Conservation (phyloP, 2,888 invertebrate species). For the Archips crataeganus region DNA sequence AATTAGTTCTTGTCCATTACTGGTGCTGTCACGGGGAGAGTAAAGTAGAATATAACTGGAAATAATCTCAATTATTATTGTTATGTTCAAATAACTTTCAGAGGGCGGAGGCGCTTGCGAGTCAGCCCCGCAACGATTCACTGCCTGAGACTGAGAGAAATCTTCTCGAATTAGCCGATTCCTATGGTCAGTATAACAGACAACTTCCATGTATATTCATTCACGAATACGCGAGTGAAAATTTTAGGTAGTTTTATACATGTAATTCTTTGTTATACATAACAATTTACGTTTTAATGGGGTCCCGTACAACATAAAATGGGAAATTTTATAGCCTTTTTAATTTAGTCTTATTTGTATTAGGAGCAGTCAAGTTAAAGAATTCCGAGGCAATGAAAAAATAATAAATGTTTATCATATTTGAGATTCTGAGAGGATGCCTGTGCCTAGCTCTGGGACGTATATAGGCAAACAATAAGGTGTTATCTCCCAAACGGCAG, state of each 20-base stretch:
- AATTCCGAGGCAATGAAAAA: too few relatives aligned
- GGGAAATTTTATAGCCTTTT: too few relatives aligned
- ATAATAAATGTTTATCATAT: too few relatives aligned
- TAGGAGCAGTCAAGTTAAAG: too few relatives aligned
- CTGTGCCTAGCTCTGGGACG: too few relatives aligned
- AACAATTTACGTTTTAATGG: not conserved
- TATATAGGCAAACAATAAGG: too few relatives aligned
- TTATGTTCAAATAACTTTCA: slow-evolving; percentile 51
- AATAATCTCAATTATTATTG: not conserved
- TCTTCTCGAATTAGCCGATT: slow-evolving; percentile 73
- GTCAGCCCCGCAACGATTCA: slow-evolving; percentile 68
- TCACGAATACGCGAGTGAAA: not conserved
- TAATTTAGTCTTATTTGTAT: too few relatives aligned
- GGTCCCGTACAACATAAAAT: not conserved
- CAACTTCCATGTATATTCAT: not conserved
- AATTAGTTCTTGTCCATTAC: too few relatives aligned
- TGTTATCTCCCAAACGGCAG: too few relatives aligned
- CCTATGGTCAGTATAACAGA: slow-evolving; percentile 65
- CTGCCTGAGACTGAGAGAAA: slow-evolving; percentile 74
- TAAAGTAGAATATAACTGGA: too few relatives aligned
- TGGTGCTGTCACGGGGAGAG: too few relatives aligned
- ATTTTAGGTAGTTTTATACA: not conserved
- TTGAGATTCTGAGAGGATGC: too few relatives aligned
- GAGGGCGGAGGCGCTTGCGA: slow-evolving; percentile 66
- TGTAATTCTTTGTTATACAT: not conserved